These are phyloP conservation scores for Loriculus beryllinus DNA, from an alignment of 2,797 vertebrate species.

Conservation along the genomic window DNA sequence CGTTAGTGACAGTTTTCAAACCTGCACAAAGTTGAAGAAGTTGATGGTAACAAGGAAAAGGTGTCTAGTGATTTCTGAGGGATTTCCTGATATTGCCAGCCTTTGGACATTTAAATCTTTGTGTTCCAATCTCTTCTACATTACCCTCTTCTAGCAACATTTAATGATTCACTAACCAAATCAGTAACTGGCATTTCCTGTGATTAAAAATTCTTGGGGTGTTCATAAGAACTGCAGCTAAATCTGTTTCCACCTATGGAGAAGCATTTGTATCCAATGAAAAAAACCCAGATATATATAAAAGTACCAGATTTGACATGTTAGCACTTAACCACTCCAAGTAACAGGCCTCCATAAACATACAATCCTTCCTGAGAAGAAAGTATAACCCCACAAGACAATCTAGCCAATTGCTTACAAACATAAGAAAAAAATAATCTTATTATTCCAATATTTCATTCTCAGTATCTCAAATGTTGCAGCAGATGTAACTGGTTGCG, in stretches of 20 bases:
- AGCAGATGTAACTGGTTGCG: neutral
- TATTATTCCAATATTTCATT: neutral
- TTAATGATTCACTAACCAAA: neutral
- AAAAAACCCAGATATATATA: neutral
- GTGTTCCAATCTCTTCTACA: accelerated
- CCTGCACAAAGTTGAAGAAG: neutral
- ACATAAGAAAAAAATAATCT: neutral
- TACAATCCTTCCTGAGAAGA: neutral
- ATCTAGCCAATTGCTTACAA: neutral
- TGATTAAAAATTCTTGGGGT: neutral
- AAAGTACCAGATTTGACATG: neutral
- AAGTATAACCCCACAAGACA: accelerated
- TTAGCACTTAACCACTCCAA: neutral
- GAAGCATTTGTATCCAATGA: neutral
- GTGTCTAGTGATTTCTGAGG: neutral
- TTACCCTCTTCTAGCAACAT: neutral
- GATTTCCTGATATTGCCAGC: neutral
- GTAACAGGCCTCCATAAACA: neutral
- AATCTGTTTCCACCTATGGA: neutral
- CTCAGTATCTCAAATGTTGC: neutral
- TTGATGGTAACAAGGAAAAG: neutral
- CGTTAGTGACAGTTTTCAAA: neutral
- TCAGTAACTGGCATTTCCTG: neutral
- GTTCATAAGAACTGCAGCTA: neutral
- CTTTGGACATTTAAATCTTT: neutral